phyloP scores from a whole-genome alignment of 2,797 vertebrate species.

The Garrulus glandarius region DNA sequence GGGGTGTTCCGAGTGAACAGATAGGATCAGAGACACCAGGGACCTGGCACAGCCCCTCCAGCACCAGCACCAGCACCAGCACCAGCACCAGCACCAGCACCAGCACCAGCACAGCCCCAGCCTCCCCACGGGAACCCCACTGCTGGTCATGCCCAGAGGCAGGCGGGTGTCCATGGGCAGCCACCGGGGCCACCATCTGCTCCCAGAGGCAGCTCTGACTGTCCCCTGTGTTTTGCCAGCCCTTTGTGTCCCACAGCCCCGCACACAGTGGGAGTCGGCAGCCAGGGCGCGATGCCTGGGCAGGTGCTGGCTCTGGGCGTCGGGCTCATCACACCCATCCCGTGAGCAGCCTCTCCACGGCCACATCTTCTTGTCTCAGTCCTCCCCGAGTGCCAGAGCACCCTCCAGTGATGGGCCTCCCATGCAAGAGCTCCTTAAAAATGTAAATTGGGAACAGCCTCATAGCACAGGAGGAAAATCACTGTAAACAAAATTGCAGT shows the following conservation, averaged over 20 bases:
- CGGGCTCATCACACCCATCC: background rate
- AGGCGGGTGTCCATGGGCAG: accelerated
- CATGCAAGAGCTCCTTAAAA: slow-evolving; percentile 27
- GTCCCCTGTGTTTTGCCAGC: background rate
- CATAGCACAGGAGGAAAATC: slow-evolving; percentile 55
- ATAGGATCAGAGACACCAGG: background rate
- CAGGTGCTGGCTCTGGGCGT: background rate
- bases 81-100: too few species aligned
- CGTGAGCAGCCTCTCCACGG: background rate
- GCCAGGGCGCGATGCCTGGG: background rate
- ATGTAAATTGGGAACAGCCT: slow-evolving; percentile 64
- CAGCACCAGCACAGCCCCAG: background rate
- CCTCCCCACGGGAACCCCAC: background rate
- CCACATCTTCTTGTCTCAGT: background rate
- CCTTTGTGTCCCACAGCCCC: background rate
- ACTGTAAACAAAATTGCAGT: slow-evolving; percentile 75
- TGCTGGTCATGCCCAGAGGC: accelerated
- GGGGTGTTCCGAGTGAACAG: accelerated
- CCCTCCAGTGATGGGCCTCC: slow-evolving; percentile 18
- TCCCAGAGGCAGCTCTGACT: background rate
- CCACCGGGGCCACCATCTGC: accelerated
- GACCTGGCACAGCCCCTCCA: background rate
- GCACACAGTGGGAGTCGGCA: accelerated
- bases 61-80: too few species aligned
- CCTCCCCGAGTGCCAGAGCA: background rate